Evolutionary conservation across 1,140 invertebrate species (phyloP).

Genomic region (Copidosoma floridanum): DNA sequence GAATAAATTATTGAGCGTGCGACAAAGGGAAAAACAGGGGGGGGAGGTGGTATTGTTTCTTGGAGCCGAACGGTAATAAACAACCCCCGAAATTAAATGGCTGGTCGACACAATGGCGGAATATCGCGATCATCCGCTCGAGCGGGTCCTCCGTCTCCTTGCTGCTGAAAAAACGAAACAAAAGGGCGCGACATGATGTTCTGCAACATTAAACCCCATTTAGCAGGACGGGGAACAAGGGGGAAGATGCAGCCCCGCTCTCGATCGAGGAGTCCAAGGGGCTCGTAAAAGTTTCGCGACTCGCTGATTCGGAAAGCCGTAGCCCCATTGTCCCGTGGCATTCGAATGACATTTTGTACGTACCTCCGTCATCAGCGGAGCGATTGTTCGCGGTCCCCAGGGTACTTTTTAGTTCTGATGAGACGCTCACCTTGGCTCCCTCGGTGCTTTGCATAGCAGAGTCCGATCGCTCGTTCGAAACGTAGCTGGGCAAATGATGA

Average conservation of each 20-base stretch:
- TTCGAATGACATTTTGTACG: constrained; percentile 40
- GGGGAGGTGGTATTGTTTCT: no score
- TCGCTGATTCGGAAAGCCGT: constrained; percentile 19
- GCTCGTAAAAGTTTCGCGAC: constrained; percentile 22
- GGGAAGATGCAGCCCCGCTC: neutral
- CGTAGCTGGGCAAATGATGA: no score
- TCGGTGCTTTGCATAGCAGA: neutral
- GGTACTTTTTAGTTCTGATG: no score
- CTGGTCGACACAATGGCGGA: neutral
- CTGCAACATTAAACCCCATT: constrained; percentile 4
- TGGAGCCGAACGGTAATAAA: neutral
- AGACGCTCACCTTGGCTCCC: no score
- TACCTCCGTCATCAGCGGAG: constrained; percentile 43
- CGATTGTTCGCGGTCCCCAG: constrained; percentile 41
- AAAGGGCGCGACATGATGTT: neutral
- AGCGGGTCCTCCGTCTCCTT: no score
- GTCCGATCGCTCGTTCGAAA: neutral
- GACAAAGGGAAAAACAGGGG: no score
- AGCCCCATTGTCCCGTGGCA: constrained; percentile 30
- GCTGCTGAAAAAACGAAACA: no score
- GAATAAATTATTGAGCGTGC: no score
- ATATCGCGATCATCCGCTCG: neutral
- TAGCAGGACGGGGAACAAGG: neutral
- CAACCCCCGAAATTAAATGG: neutral
- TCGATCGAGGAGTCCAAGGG: no score